Evolutionary conservation across 1,140 invertebrate genomes (phyloP), one percentile per base, ranked within the genome.

Genomic region (Megalonaias nervosa): DNA sequence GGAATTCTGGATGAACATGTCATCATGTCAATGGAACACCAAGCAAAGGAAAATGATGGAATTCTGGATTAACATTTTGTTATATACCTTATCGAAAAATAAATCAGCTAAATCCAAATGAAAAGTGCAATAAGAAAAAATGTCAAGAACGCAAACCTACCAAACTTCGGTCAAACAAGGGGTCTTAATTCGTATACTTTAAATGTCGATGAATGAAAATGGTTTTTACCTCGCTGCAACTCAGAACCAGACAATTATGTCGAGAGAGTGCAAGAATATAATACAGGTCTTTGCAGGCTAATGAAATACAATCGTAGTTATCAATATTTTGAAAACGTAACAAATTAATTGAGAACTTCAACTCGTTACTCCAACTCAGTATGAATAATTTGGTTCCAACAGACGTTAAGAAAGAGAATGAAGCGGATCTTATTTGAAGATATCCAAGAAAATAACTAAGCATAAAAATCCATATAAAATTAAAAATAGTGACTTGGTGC

Each of bases 361-460:
- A 82, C 62, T 38, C 66, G 11, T 80, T 74, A n/a, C 81, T 77
- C n/a, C 77, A 82, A 66, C 26, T 64, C 57, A 67, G 74, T 59
- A 72, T 82, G 67, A 71, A 75, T 59, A 21, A 19, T 58, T 23
- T 75, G 12, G 62, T 74, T 17, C 77, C 81, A 65, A 80, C 79
- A 74, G 74, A 82, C 23, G 71, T 77, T 6, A 80, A 70, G 68
- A 69, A 77, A 71, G 21, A 57, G 3, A 80, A 82, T 55, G 67
- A 73, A 69, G 31, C 58, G n/a, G 70, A 80, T 55, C n/a, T 83
- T 76, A 83, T 71, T 67, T 81, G 48, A 82, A 70, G 59, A 68
- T 55, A 48, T 21, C 38, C 38, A 38, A 21, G n/a, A 5, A 65
- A 57, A 72, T 64, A 26, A 67, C 26, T 26, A 57, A 59, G 31